phyloP scores from a whole-genome alignment of 2,888 invertebrate genomes.

The Proisotoma minuta region DNA sequence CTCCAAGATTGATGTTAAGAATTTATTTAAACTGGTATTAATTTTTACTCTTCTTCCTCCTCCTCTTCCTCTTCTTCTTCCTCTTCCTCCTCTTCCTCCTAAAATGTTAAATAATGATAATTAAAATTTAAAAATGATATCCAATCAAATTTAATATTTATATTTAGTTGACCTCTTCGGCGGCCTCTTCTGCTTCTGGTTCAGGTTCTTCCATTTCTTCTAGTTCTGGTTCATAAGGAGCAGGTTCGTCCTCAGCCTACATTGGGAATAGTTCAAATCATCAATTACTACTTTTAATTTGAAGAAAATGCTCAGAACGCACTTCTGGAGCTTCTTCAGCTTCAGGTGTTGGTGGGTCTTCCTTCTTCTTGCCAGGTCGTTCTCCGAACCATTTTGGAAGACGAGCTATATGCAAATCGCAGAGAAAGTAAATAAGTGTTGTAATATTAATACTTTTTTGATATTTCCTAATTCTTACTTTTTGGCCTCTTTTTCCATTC shows the following conservation, averaged over 20 bases:
- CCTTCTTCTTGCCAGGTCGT: conserved; percentile 86
- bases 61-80: conserved; percentile 23
- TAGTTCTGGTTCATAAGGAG: conserved; percentile 20
- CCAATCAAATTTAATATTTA: conserved; percentile 1
- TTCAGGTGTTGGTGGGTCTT: conserved; percentile 63
- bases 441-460: background rate
- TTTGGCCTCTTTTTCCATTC: conserved; percentile 81
- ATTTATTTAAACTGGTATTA: conserved; percentile 17
- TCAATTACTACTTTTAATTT: background rate
- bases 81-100: conserved; percentile 32
- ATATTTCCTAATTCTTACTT: conserved; percentile 63
- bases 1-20: conserved; percentile 30
- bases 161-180: conserved; percentile 9
- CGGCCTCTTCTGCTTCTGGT: conserved; percentile 22
- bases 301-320: background rate
- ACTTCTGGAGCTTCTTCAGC: background rate
- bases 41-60: conserved; percentile 29
- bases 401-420: conserved; percentile 61
- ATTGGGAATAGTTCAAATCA: background rate
- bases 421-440: background rate
- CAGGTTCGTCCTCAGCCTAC: conserved; percentile 21
- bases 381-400: conserved; percentile 95
- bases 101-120: background rate
- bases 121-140: background rate
- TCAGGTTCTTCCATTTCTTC: too few species aligned